Evolutionary conservation across 2,797 vertebrate genomes (phyloP).

Genomic region (Carapus acus): DNA sequence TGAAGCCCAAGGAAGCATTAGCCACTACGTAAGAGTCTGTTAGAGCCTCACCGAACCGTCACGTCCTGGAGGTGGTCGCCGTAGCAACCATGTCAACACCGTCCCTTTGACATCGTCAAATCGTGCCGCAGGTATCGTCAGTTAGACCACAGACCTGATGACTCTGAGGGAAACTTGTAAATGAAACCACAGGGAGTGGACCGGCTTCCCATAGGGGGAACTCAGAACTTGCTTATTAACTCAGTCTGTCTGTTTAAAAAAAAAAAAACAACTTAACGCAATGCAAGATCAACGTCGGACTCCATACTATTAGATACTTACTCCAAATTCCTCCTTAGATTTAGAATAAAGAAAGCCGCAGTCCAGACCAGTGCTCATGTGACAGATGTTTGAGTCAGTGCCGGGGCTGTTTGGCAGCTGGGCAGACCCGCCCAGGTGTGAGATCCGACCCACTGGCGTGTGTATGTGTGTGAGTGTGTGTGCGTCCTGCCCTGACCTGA

Average conservation of each 20-base stretch:
- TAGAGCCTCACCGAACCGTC: conserved; percentile 28
- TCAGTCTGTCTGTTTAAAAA: conserved; percentile 14
- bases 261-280: conserved; percentile 24
- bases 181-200: conserved; percentile 35
- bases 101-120: conserved; percentile 30
- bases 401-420: conserved; percentile 6
- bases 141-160: conserved; percentile 48
- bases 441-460: too few species aligned
- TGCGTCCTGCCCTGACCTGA: conserved; percentile 8
- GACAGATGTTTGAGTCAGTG: conserved; percentile 45
- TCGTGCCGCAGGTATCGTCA: conserved; percentile 54
- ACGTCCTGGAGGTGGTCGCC: conserved; percentile 30
- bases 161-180: conserved; percentile 54
- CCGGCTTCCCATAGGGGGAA: conserved; percentile 30
- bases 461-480: not conserved
- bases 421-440: conserved; percentile 43
- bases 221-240: conserved; percentile 24
- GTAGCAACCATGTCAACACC: conserved; percentile 47
- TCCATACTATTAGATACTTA: not conserved
- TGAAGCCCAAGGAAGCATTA: conserved; percentile 9
- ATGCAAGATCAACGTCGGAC: not conserved
- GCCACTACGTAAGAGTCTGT: conserved; percentile 17
- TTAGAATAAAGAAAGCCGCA: not conserved
- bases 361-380: too few species aligned
- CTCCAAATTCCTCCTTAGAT: not conserved